Conservation (phyloP, 2,113 vertebrate species). For the Chascanopsetta lugubris region DNA sequence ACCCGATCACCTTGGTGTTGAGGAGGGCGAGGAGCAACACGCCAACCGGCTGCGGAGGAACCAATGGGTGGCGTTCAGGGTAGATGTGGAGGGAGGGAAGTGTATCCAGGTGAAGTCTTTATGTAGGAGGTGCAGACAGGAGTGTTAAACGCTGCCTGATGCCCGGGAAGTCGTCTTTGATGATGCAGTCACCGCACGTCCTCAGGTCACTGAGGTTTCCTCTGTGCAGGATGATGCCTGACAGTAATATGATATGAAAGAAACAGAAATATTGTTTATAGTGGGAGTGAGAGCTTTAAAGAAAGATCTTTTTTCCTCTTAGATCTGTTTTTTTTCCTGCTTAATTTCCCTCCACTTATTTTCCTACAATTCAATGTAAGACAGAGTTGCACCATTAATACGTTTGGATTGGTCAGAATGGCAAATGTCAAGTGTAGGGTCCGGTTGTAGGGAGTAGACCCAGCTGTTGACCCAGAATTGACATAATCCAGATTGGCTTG, state of each 20-base stretch:
- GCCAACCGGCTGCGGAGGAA: constrained; percentile 23
- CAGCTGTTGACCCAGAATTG: no score
- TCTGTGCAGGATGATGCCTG: neutral
- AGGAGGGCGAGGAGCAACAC: constrained; percentile 11
- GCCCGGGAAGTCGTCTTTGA: constrained; percentile 37
- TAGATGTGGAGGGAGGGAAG: constrained; percentile 16
- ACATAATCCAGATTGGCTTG: no score
- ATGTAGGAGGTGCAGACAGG: constrained; percentile 35
- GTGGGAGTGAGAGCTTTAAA: neutral
- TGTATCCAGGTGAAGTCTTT: constrained; percentile 47
- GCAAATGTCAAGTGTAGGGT: no score
- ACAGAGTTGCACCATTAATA: neutral
- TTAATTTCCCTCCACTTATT: constrained; percentile 8
- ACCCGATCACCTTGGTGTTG: constrained; percentile 15
- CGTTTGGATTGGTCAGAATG: no score
- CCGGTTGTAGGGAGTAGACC: no score
- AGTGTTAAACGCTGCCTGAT: constrained; percentile 32
- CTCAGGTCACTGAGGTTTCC: constrained; percentile 12
- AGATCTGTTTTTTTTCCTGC: neutral
- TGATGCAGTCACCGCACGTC: constrained; percentile 37
- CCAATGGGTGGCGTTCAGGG: constrained; percentile 12
- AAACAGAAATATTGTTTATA: neutral
- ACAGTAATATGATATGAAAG: neutral
- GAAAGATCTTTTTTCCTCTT: neutral
- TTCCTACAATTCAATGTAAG: neutral